A percentile compares a stretch with the other conserved stretches of the same genome.
phyloP scores from a whole-genome alignment of 2,797 vertebrate genomes.

The Enteromius mattozi region DNA sequence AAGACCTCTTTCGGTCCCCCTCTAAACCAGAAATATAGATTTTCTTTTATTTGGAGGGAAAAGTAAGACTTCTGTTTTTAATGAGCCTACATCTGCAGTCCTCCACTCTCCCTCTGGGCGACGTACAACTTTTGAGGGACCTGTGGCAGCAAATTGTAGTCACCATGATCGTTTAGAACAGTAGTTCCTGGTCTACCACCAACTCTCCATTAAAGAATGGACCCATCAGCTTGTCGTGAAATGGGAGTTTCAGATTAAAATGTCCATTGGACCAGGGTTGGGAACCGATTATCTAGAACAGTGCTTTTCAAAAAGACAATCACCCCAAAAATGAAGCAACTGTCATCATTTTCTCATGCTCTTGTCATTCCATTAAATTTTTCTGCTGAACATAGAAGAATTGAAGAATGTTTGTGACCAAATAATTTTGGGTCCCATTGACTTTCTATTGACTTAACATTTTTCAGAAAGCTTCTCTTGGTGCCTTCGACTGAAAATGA shows the following conservation, averaged over 20 bases:
- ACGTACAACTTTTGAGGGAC: slow-evolving; percentile 57
- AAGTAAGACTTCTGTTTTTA: slow-evolving; percentile 75
- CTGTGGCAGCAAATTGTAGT: slow-evolving; percentile 41
- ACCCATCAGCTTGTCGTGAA: background rate
- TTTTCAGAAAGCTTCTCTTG: background rate
- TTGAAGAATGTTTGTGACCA: background rate
- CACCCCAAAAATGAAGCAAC: background rate
- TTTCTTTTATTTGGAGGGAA: slow-evolving; percentile 65
- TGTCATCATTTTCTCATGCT: background rate
- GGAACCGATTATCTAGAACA: background rate
- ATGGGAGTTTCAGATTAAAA: background rate
- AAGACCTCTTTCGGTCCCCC: slow-evolving; percentile 66
- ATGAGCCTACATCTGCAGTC: slow-evolving; percentile 73
- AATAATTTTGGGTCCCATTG: background rate
- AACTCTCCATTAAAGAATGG: background rate
- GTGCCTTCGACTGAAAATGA: background rate
- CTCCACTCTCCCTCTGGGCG: slow-evolving; percentile 68
- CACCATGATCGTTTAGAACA: slow-evolving; percentile 7
- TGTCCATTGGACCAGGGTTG: background rate
- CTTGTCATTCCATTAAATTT: background rate
- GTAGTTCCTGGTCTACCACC: background rate
- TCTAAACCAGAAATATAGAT: slow-evolving; percentile 74
- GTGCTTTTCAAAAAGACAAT: background rate
- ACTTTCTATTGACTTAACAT: background rate
- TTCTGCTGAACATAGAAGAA: background rate